Conservation (phyloP, 2,888 invertebrate genomes). For the Strigamia crassipes region DNA sequence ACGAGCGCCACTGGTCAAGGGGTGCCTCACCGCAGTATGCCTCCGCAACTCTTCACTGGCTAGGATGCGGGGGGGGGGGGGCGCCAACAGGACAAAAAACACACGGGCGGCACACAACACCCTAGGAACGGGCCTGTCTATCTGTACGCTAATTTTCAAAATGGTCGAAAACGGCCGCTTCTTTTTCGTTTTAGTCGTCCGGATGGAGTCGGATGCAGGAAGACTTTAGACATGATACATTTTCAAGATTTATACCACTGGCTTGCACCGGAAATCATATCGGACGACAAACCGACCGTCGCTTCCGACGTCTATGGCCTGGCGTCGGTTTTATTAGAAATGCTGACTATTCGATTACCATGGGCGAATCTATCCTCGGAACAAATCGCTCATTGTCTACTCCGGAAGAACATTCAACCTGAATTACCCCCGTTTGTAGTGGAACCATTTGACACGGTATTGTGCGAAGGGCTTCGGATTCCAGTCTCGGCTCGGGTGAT, state of each 20-base stretch:
- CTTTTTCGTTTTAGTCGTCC: neutral
- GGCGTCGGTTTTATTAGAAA: slow-evolving; percentile 61
- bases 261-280: slow-evolving; percentile 61
- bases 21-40: no score
- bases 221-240: neutral
- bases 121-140: no score
- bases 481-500: neutral
- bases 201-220: neutral
- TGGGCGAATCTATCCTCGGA: neutral
- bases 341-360: slow-evolving; percentile 48
- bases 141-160: no score
- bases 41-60: no score
- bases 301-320: slow-evolving; percentile 60
- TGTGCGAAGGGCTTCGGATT: neutral
- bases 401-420: neutral
- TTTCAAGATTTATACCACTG: slow-evolving; percentile 57
- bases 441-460: neutral
- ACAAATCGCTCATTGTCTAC: neutral
- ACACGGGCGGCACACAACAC: no score
- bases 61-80: no score
- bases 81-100: no score
- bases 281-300: slow-evolving; percentile 55
- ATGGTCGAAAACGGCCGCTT: no score
- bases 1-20: no score
- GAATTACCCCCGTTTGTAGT: neutral